These are phyloP conservation scores for Babylonia areolata DNA, from an alignment of 1,140 invertebrate species.

Conservation along the genomic window DNA sequence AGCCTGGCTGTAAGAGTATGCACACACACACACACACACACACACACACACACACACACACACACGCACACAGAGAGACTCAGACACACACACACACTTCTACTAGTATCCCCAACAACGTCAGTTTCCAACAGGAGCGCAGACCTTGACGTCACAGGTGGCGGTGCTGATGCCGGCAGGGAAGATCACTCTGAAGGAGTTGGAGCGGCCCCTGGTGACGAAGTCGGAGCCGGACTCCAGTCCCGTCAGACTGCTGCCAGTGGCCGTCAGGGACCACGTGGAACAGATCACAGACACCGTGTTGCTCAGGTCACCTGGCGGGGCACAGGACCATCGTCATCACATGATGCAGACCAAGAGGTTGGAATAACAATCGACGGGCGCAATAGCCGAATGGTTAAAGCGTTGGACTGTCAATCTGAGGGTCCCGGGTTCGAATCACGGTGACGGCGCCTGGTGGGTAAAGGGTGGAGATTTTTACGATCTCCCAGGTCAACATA, in stretches of 20 bases:
- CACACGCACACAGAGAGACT: background rate
- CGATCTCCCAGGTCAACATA: no score
- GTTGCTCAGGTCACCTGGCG: slow-evolving; percentile 66
- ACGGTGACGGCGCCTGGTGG: no score
- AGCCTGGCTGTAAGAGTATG: no score
- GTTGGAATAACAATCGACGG: no score
- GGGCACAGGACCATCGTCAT: background rate
- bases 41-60: slow-evolving; percentile 18
- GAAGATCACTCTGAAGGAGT: slow-evolving; percentile 66
- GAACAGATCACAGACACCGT: slow-evolving; percentile 71
- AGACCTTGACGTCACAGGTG: slow-evolving; percentile 72
- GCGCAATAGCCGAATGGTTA: no score
- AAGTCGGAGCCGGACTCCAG: slow-evolving; percentile 68
- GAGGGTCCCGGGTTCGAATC: no score
- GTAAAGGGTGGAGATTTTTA: no score
- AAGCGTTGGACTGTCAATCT: no score
- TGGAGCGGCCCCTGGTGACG: slow-evolving; percentile 48
- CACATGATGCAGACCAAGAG: no score
- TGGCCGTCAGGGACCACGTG: slow-evolving; percentile 68
- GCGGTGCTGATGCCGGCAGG: slow-evolving; percentile 65
- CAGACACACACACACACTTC: background rate
- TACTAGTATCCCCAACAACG: background rate
- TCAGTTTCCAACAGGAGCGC: background rate
- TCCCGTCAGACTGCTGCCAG: slow-evolving; percentile 60
- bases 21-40: slow-evolving; percentile 24